A percentile compares a stretch with the other conserved stretches of the same genome.
Evolutionary conservation across 2,797 vertebrate genomes (phyloP).

Genomic region (Paramormyrops hopkinsi): DNA sequence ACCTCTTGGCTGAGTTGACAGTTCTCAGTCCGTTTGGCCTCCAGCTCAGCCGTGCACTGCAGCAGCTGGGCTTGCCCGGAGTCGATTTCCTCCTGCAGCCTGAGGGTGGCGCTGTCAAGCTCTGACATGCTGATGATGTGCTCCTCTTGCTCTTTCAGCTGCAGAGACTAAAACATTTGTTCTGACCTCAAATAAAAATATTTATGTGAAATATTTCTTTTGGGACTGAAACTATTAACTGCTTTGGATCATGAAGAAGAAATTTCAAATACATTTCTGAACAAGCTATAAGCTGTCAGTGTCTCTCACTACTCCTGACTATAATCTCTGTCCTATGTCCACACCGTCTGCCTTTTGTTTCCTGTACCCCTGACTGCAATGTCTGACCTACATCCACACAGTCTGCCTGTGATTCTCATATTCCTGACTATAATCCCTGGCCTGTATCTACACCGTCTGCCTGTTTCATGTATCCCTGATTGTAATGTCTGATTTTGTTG

Average conservation of each 20-base stretch:
- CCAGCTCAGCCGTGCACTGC: constrained; percentile 17
- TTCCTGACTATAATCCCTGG: neutral
- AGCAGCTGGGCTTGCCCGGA: constrained; percentile 24
- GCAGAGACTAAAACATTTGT: neutral
- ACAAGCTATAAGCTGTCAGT: neutral
- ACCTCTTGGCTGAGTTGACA: constrained; percentile 26
- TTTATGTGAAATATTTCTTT: constrained; percentile 1
- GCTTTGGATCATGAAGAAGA: neutral
- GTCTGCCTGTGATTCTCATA: neutral
- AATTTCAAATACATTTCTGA: neutral
- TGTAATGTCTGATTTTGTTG: neutral
- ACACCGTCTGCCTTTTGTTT: neutral
- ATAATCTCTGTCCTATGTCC: neutral
- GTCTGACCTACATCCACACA: neutral
- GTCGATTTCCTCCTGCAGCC: constrained; percentile 12
- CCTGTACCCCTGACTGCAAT: neutral
- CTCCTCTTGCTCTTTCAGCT: constrained; percentile 36
- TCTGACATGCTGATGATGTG: constrained; percentile 17
- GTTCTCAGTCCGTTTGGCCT: constrained; percentile 9
- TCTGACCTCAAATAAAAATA: constrained; percentile 8
- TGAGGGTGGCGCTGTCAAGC: constrained; percentile 21
- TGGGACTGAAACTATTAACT: constrained; percentile 4
- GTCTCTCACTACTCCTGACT: neutral
- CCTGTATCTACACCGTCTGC: neutral
- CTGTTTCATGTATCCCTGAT: neutral